These are phyloP conservation scores for Cryptoprocta ferox DNA, from an alignment of 2,797 vertebrate genomes.

Conservation along the genomic window DNA sequence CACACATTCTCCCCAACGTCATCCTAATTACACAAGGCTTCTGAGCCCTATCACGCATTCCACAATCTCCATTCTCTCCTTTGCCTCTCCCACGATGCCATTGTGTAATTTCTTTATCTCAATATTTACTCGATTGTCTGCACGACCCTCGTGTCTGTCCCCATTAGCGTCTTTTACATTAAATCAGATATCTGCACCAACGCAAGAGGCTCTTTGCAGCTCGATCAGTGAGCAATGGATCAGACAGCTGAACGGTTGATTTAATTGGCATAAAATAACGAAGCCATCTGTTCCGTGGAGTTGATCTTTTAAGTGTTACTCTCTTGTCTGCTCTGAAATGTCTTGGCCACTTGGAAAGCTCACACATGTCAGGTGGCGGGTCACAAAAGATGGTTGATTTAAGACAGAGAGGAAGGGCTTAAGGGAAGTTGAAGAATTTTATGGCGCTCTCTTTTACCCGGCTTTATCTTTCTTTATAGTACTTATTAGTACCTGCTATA, in stretches of 20 bases:
- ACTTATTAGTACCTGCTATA: not conserved
- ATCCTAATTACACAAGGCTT: not conserved
- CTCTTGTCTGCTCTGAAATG: conserved; percentile 68
- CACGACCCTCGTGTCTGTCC: conserved; percentile 31
- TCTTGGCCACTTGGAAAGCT: conserved; percentile 67
- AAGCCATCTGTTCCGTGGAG: conserved; percentile 70
- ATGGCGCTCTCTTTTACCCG: not conserved
- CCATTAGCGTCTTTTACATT: not conserved
- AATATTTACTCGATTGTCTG: conserved; percentile 5
- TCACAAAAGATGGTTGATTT: conserved; percentile 36
- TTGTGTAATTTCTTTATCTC: conserved; percentile 34
- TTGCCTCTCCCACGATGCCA: not conserved
- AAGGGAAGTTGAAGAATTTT: not conserved
- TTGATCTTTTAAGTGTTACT: conserved; percentile 69
- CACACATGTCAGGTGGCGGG: conserved; percentile 63
- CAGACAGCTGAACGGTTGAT: conserved; percentile 51
- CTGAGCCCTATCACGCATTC: not conserved
- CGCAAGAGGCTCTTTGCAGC: conserved; percentile 25
- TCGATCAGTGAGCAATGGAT: conserved; percentile 44
- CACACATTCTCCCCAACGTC: not conserved
- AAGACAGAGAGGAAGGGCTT: not conserved
- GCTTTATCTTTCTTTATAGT: not conserved
- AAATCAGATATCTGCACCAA: conserved; percentile 38
- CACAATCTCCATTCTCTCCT: not conserved
- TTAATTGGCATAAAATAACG: conserved; percentile 72